phyloP scores from a whole-genome alignment of 2,113 vertebrate species.

The Blennius ocellaris region DNA sequence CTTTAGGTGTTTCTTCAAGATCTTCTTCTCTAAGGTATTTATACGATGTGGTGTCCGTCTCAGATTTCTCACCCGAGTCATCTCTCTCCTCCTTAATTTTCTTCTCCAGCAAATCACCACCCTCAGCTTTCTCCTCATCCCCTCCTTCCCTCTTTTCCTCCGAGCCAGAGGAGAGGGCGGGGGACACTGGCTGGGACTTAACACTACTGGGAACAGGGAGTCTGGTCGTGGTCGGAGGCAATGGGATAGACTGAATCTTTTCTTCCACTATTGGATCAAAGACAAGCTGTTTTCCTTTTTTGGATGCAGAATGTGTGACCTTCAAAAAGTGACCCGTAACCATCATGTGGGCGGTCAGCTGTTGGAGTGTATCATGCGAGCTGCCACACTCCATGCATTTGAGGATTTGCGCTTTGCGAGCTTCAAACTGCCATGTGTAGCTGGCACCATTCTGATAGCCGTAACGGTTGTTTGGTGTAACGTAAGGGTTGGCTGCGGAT shows the following conservation, averaged over 20 bases:
- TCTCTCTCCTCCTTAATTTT: slow-evolving; percentile 97
- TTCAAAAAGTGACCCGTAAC: slow-evolving; percentile 98
- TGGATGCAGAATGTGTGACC: slow-evolving; percentile 97
- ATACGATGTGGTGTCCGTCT: slow-evolving; percentile 90
- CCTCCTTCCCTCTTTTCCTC: slow-evolving; percentile 89
- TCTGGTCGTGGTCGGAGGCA: slow-evolving; percentile 94
- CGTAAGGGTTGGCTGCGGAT: slow-evolving; percentile 93
- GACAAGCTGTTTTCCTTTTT: slow-evolving; percentile 97
- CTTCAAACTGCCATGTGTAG: slow-evolving; percentile 99
- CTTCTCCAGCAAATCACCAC: slow-evolving; percentile 81
- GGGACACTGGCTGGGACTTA: slow-evolving; percentile 94
- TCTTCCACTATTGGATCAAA: slow-evolving; percentile 95
- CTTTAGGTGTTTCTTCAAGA: slow-evolving; percentile 94
- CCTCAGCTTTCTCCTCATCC: slow-evolving; percentile 75
- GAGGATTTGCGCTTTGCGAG: slow-evolving; percentile 97
- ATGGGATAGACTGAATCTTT: slow-evolving; percentile 97
- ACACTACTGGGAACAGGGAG: slow-evolving; percentile 87
- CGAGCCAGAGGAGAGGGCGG: slow-evolving; percentile 78
- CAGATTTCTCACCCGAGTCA: slow-evolving; percentile 87
- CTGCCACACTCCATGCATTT: slow-evolving; percentile 99
- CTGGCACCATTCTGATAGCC: slow-evolving; percentile 99
- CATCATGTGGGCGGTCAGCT: slow-evolving; percentile 99
- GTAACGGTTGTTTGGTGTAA: slow-evolving; percentile 98
- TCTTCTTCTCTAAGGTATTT: slow-evolving; percentile 98
- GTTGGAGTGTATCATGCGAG: slow-evolving; percentile 97